Base-by-base conservation (phyloP, 1,140 invertebrate genomes). In the Drosophila parabipectinata region DNA sequence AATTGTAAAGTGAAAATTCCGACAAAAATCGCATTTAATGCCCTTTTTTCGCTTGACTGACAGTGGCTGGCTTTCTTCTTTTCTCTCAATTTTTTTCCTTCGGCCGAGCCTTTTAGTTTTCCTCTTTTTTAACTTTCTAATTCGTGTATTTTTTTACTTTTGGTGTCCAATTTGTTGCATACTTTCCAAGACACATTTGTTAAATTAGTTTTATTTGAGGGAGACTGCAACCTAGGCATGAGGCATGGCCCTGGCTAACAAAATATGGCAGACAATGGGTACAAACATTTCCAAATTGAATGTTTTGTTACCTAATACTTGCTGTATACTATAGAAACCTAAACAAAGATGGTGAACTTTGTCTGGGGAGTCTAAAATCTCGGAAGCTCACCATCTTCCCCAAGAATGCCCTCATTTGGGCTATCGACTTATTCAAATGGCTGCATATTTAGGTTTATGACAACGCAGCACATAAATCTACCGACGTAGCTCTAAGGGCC, bases 1-100 rank as follows among this genome's bases (percentile, higher is more conserved):
- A 85, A 84, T 87, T 85, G 64, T 85, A 85, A 85, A 85, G 82
- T 81, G 78, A 71, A 85, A 85, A 85, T 87, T 85, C 81, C 82
- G 66, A 81, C 82, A 87, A 85, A 87, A 79, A 66, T 81, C 64
- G 64, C 67, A 62, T 55, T 67, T 85, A 85, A 85, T 85, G 82
- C 74, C 78, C 30, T 69, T 62, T 81, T 82, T 82, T 74, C 82
- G 63, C 82, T 75, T 87, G 82, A 85, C 82, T 82, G 82, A 87
- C 82, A 67, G 81, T 12, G 66, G 26, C 14, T 18, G 45, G 26
- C 32, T 41, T 41, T 44, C 28, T 6, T 54, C 54, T 45, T 26
- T 24, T 28, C 55, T 63, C 18, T 18, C 28, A 24, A 39, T 41
- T 51, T 18, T 41, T 39, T 12, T 10, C 18, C n/a, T 54, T 34